A percentile compares a stretch with the other conserved stretches of the same genome.
phyloP scores from a whole-genome alignment of 2,888 invertebrate genomes.

The Eubasilissa splendida region DNA sequence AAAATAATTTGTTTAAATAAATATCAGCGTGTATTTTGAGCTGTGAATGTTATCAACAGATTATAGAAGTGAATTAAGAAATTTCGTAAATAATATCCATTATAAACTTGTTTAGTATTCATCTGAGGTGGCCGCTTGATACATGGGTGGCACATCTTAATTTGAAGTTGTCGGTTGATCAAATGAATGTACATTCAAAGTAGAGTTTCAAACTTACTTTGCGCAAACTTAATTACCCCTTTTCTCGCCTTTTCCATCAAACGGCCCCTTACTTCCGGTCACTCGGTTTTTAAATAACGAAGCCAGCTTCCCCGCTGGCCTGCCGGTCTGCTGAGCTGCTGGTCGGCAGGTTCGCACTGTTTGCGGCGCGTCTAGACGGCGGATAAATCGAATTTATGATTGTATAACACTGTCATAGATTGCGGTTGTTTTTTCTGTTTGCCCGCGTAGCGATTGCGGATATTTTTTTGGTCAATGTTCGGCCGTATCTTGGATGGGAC shows the following conservation, averaged over 20 bases:
- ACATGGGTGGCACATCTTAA: no score
- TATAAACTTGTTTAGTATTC: no score
- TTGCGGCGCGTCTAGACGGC: conserved; percentile 56
- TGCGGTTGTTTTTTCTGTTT: conserved; percentile 34
- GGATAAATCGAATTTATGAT: conserved; percentile 56
- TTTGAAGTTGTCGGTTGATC: no score
- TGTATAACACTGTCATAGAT: conserved; percentile 53
- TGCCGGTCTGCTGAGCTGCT: neutral
- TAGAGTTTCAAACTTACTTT: neutral
- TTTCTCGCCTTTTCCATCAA: conserved; percentile 12
- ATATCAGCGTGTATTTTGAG: no score
- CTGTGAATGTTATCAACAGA: no score
- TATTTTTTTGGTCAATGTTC: conserved; percentile 29
- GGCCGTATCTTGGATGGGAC: neutral
- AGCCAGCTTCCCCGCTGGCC: neutral
- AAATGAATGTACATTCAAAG: neutral
- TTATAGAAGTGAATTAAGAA: no score
- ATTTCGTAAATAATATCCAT: no score
- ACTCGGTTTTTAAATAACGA: conserved; percentile 41
- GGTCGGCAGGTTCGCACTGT: conserved; percentile 32
- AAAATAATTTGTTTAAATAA: no score
- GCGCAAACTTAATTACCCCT: conserved; percentile 4
- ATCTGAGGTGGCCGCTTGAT: no score
- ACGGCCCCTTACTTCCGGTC: conserved; percentile 3
- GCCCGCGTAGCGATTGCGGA: conserved; percentile 15